Evolutionary conservation across 2,113 vertebrate genomes (phyloP).

Genomic region (Cebidichthys violaceus): DNA sequence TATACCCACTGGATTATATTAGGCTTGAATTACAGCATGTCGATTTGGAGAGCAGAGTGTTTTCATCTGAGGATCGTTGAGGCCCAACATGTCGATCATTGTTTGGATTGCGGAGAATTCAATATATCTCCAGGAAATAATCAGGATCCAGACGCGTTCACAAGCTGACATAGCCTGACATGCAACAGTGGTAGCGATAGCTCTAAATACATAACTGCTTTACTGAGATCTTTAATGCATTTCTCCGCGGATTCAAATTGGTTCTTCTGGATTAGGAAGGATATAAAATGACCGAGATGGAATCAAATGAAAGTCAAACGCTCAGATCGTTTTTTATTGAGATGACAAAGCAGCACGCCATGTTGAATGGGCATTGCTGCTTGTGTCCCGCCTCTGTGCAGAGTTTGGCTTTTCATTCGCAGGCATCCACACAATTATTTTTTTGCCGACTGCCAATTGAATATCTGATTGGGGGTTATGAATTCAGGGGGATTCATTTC

Average conservation of each 20-base stretch:
- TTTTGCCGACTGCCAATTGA: slow-evolving; percentile 87
- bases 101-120: slow-evolving; percentile 72
- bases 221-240: not conserved
- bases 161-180: slow-evolving; percentile 27
- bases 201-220: not conserved
- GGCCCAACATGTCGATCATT: slow-evolving; percentile 75
- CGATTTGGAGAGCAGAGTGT: slow-evolving; percentile 54
- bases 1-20: slow-evolving; percentile 55
- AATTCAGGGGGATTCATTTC: slow-evolving; percentile 93
- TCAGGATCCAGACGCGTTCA: slow-evolving; percentile 31
- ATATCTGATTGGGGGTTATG: slow-evolving; percentile 91
- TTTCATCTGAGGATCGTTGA: slow-evolving; percentile 42
- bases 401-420: slow-evolving; percentile 79
- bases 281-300: slow-evolving; percentile 32
- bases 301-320: slow-evolving; percentile 49
- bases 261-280: slow-evolving; percentile 11
- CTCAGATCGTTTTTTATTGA: slow-evolving; percentile 46
- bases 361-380: slow-evolving; percentile 31
- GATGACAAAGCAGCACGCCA: slow-evolving; percentile 65
- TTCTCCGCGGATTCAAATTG: not conserved
- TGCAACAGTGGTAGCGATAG: not conserved
- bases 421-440: slow-evolving; percentile 87
- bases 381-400: slow-evolving; percentile 24
- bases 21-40: slow-evolving; percentile 69
- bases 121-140: slow-evolving; percentile 53